Evolutionary conservation across 2,888 invertebrate species (phyloP).

Genomic region (Lycocerus yunnanus): DNA sequence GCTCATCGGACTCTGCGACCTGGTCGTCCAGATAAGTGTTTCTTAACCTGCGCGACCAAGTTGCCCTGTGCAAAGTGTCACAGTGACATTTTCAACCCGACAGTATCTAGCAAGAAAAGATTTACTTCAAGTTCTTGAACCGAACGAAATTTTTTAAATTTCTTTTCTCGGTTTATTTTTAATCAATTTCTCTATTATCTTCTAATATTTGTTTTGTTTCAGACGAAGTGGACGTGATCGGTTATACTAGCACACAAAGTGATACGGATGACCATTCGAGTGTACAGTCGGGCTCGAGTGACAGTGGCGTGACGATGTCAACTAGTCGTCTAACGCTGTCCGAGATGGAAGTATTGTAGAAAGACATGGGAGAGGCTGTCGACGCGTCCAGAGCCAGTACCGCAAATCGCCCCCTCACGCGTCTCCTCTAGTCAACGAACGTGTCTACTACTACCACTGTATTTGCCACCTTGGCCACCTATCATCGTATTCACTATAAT

Average conservation of each 20-base stretch:
- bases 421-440: conserved; percentile 36
- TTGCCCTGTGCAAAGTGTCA: too few species aligned
- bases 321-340: conserved; percentile 68
- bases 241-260: conserved; percentile 83
- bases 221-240: conserved; percentile 87
- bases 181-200: too few species aligned
- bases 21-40: too few species aligned
- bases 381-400: conserved; percentile 45
- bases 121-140: too few species aligned
- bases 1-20: too few species aligned
- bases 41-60: too few species aligned
- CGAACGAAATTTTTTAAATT: too few species aligned
- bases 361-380: conserved; percentile 40
- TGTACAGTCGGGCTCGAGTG: conserved; percentile 72
- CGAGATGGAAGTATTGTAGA: conserved; percentile 61
- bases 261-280: conserved; percentile 84
- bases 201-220: conserved; percentile 49
- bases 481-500: conserved; percentile 37
- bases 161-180: too few species aligned
- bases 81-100: too few species aligned
- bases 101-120: too few species aligned
- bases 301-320: conserved; percentile 74
- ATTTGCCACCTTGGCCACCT: conserved; percentile 31
- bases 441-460: conserved; percentile 30
- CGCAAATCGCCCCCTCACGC: conserved; percentile 30